Conservation (phyloP, 23 tunicate species). For the Oikopleura vanhoeffeni region DNA sequence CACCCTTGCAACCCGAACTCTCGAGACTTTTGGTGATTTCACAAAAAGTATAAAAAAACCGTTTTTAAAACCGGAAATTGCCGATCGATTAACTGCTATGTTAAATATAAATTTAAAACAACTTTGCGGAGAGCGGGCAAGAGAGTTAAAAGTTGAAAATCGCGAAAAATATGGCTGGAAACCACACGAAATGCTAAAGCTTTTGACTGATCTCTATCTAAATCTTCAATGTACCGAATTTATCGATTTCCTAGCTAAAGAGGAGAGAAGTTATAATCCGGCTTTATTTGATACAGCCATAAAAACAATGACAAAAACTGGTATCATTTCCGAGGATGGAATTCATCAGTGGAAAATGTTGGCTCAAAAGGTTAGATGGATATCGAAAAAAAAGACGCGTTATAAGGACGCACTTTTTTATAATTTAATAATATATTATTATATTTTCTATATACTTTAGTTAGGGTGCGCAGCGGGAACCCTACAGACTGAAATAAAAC, state of each 20-base stretch:
- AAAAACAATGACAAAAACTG: not conserved
- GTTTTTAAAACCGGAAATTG: conserved; percentile 69
- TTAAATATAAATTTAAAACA: conserved; percentile 64
- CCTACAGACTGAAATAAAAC: no score
- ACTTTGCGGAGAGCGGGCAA: conserved; percentile 68
- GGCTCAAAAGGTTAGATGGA: not conserved
- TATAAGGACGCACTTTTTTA: no score
- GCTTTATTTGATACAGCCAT: not conserved
- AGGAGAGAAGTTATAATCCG: conserved; percentile 21
- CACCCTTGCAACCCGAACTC: conserved; percentile 60
- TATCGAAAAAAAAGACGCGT: no score
- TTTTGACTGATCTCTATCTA: conserved; percentile 47
- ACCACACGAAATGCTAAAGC: conserved; percentile 50
- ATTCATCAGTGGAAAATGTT: not conserved
- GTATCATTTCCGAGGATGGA: not conserved
- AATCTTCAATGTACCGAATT: conserved; percentile 57
- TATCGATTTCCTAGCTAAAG: conserved; percentile 48
- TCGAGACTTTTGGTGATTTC: conserved; percentile 41
- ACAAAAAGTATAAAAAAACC: conserved; percentile 63
- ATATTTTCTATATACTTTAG: no score
- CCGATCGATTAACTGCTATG: conserved; percentile 81
- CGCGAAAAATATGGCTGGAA: conserved; percentile 73
- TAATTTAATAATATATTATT: no score
- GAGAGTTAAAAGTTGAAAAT: conserved; percentile 50
- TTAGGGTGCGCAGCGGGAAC: no score